Evolutionary conservation across 2,797 vertebrate genomes (phyloP), one percentile per base, ranked within the genome.

Genomic region (Enteromius thamalakanensis): DNA sequence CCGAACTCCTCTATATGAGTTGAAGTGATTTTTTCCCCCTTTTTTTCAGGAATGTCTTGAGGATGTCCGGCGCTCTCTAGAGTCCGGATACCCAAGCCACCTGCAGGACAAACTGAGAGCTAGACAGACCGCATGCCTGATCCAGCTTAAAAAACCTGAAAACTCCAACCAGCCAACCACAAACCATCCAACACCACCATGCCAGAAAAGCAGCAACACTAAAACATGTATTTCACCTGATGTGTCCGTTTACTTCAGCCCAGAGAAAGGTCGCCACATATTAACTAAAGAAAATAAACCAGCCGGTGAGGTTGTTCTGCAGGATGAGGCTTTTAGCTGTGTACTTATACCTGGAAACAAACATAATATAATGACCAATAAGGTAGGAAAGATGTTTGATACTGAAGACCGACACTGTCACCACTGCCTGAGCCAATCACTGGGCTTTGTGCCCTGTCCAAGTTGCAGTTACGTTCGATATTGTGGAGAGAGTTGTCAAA

Each of bases 391-490:
- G 4, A 14, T 60, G 23, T 91, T 92, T 77, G 91, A 92, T 80
- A 89, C 84, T 1, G 92, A 95, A 79, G 94, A 95, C 69, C 92
- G 93, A 68, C 92, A 93, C 78, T 99, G 98, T 87, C 98, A 99
- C 90, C 88, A 65, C 85, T 99, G 98, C 86, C 89, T 99, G 91
- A 87, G 83, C 49, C 93, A 92, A 49, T 92, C 93, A 0, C 42
- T 93, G 62, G 90, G 92, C 84, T 87, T 89, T 0, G 85, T 98
- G 80, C 96, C 97, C 0, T 99, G 98, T 76, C 82, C 42, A 0
- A 89, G 92, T 0, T 99, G 98, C 81, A 96, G 96, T 69, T 98
- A 97, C 8, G 93, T 94, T 58, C 92, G 91, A 34, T 99, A 98
- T 87, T 99, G 98, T 86, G 95, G 96, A 58, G 86, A 86, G 1